phyloP scores from a whole-genome alignment of 2,113 vertebrate species.

The Craseonycteris thonglongyai region DNA sequence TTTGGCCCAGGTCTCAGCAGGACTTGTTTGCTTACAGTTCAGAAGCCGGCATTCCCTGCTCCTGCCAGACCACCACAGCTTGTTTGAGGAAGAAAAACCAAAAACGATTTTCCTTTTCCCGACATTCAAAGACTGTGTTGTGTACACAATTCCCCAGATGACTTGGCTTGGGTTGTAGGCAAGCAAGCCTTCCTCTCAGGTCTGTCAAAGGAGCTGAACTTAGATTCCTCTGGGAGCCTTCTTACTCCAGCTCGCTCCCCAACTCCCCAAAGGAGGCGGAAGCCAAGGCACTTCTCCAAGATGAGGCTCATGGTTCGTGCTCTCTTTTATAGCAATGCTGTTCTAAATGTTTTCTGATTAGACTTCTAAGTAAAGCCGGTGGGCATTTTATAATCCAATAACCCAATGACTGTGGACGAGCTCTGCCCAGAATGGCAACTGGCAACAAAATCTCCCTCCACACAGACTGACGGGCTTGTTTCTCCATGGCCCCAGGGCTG shows the following conservation, averaged over 20 bases:
- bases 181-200: background rate
- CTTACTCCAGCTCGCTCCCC: background rate
- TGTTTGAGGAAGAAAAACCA: conserved; percentile 46
- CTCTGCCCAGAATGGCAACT: background rate
- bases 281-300: background rate
- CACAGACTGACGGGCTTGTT: background rate
- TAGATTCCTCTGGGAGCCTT: background rate
- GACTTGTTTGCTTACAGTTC: conserved; percentile 61
- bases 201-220: background rate
- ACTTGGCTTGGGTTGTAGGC: background rate
- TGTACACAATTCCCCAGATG: background rate
- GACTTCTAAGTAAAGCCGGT: conserved; percentile 2
- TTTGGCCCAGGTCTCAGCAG: conserved; percentile 33
- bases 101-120: conserved; percentile 33
- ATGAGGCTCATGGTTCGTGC: background rate
- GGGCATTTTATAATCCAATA: conserved; percentile 23
- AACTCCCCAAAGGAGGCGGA: background rate
- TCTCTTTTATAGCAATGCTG: background rate
- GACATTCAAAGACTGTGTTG: background rate
- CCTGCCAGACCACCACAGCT: conserved; percentile 40
- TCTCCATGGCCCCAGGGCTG: background rate
- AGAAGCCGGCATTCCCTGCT: conserved; percentile 19
- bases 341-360: conserved; percentile 42
- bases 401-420: background rate
- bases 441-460: background rate